A percentile compares a stretch with the other conserved stretches of the same genome.
phyloP scores from a whole-genome alignment of 2,113 vertebrate genomes.

The Albula goreensis region DNA sequence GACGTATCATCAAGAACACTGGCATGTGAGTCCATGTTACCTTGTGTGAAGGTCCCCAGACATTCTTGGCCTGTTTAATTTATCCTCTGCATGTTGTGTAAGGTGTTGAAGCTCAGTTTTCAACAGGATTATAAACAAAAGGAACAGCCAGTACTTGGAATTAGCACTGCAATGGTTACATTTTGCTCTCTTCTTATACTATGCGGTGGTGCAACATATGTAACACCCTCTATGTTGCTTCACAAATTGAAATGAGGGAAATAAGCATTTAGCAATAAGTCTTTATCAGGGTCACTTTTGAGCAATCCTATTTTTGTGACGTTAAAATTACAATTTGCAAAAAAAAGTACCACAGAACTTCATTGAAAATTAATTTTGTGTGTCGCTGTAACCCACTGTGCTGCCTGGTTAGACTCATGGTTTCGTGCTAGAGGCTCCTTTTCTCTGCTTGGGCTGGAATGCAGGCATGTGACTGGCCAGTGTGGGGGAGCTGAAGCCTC shows the following conservation, averaged over 20 bases:
- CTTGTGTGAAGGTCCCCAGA: background rate
- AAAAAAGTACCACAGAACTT: too few relatives aligned
- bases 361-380: too few relatives aligned
- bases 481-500: background rate
- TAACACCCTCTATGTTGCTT: background rate
- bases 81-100: background rate
- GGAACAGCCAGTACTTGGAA: background rate
- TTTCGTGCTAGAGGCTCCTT: background rate
- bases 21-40: conserved; percentile 83
- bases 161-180: background rate
- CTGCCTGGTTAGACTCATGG: background rate
- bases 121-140: background rate
- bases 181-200: background rate
- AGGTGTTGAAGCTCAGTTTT: background rate
- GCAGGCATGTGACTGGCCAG: background rate
- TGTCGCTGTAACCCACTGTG: too few relatives aligned
- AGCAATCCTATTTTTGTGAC: background rate
- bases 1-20: conserved; percentile 97
- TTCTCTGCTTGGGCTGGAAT: background rate
- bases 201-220: background rate
- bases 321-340: too few relatives aligned
- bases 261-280: background rate
- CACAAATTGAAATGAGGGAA: background rate
- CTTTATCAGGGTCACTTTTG: background rate
- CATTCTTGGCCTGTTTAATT: too few relatives aligned